Conservation (phyloP, 2,797 vertebrate genomes). For the Crocodylus rhombifer region DNA sequence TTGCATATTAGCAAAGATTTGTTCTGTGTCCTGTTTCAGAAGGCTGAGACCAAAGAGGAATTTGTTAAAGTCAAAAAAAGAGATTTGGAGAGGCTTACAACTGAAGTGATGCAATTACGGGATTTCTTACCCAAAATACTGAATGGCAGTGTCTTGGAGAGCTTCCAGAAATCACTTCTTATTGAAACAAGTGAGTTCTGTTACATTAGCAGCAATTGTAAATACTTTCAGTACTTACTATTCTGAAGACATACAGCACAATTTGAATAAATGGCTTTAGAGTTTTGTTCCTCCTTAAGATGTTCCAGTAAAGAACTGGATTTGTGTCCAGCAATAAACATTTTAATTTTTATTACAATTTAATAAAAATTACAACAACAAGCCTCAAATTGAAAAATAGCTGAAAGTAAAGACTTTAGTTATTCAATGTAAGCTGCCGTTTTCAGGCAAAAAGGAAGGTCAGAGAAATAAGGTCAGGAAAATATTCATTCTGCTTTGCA, state of each 20-base stretch:
- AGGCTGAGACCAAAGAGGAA: slow-evolving; percentile 71
- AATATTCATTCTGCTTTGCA: background rate
- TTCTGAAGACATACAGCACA: background rate
- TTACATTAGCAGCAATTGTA: background rate
- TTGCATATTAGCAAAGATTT: background rate
- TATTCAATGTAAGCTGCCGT: background rate
- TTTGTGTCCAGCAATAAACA: background rate
- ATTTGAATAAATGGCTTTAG: background rate
- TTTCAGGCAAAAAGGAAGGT: background rate
- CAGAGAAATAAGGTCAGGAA: background rate
- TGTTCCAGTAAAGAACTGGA: background rate
- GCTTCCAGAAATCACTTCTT: slow-evolving; percentile 81
- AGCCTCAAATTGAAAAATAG: no score
- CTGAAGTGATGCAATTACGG: slow-evolving; percentile 94
- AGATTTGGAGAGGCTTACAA: slow-evolving; percentile 91
- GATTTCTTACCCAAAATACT: slow-evolving; percentile 91
- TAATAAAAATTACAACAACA: background rate
- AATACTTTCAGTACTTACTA: background rate
- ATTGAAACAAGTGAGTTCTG: slow-evolving; percentile 85
- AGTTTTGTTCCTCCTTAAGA: slow-evolving; percentile 14
- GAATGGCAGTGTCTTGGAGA: slow-evolving; percentile 84
- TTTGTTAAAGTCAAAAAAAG: slow-evolving; percentile 87
- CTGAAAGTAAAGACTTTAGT: background rate
- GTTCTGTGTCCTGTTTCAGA: slow-evolving; percentile 65
- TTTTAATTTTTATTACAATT: background rate